These are phyloP conservation scores for Oxystoma pomonae DNA, from an alignment of 2,888 invertebrate species.

Conservation along the genomic window DNA sequence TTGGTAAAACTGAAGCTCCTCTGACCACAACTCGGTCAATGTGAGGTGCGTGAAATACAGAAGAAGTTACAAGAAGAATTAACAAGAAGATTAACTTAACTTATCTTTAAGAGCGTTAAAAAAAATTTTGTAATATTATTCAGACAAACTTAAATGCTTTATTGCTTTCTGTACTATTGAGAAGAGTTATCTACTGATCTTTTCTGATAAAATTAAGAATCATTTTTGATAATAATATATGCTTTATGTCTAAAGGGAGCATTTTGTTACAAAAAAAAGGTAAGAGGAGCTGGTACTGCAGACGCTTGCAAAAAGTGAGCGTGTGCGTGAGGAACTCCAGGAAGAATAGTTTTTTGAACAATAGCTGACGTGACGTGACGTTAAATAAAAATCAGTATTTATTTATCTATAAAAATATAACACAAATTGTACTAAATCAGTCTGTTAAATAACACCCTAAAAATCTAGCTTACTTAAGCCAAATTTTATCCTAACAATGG, in stretches of 20 bases:
- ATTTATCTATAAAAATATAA: not conserved
- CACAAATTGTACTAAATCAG: not conserved
- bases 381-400: too few species aligned
- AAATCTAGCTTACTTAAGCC: not conserved
- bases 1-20: constrained; percentile 1
- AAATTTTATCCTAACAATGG: constrained; percentile 25
- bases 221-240: too few species aligned
- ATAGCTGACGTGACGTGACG: constrained; percentile 31
- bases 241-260: too few species aligned
- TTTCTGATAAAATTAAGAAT: too few species aligned
- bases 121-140: too few species aligned
- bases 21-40: constrained; percentile 20
- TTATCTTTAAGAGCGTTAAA: too few species aligned
- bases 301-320: constrained; percentile 16
- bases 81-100: too few species aligned
- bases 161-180: too few species aligned
- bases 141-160: too few species aligned
- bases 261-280: too few species aligned
- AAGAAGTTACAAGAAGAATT: constrained; percentile 1
- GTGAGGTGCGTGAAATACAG: constrained; percentile 19
- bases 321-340: constrained; percentile 15
- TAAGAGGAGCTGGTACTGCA: constrained; percentile 13
- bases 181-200: too few species aligned
- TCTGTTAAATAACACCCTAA: not conserved
- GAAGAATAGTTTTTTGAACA: constrained; percentile 25